Base-by-base conservation (phyloP, 2,113 vertebrate species). In the Laticauda colubrina region DNA sequence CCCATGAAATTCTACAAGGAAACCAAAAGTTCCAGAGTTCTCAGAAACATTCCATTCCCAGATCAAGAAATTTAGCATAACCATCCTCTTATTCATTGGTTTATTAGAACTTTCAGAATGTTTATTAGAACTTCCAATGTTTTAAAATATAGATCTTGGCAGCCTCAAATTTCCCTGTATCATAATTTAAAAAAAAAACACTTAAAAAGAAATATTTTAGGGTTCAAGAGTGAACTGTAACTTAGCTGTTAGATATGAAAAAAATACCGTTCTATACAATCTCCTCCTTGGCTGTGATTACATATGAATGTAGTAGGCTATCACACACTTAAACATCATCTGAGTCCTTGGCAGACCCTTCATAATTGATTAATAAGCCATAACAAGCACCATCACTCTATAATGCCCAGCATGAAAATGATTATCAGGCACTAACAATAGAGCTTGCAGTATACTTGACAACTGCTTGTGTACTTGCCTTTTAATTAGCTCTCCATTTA, bases 371-470 rank as follows among this genome's bases (percentile, higher is more conserved):
- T 94, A 96, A 96, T 88, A 93, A 95, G 91, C 86, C 48, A 0
- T 10, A 54, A 85, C 6, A 29, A 3, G 93, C 87, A 81, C 93
- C 94, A 87, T 59, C 93, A 34, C 29, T 85, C 20, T 93, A 92
- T 1, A 18, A 93, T 87, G 93, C 88, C 43, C 96, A 95, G 96
- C 91, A 92, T 94, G 92, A 95, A 96, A 94, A 95, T 94, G 59
- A 95, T 91, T 81, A 94, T 51, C 92, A 3, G 87, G 94, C 93
- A 92, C 90, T 92, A 95, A 89, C 23, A 90, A 90, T 0, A 54
- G 93, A 94, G 91, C 87, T 91, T 64, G 5, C 1, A 0, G 55
- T 2, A 8, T 85, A 93, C 88, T 85, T 24, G 61, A 12, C 91
- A 94, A 94, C 87, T 48, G 55, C 87, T 92, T n/a, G 10, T 95